These are phyloP conservation scores for Portunus trituberculatus DNA, from an alignment of 1,140 invertebrate species.

Conservation along the genomic window DNA sequence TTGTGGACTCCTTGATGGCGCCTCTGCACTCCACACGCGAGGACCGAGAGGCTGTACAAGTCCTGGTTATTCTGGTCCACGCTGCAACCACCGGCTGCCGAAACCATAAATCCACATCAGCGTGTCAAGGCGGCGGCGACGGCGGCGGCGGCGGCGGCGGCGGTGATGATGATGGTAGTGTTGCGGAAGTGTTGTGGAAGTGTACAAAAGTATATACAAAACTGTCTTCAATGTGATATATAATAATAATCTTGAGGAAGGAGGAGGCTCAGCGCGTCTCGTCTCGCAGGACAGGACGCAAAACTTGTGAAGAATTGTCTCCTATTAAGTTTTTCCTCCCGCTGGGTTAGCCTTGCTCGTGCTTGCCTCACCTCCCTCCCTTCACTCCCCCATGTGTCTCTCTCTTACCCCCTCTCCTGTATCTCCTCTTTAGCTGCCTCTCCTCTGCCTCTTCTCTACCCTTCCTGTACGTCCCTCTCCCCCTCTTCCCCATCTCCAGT, in stretches of 20 bases:
- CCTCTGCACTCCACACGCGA: too few species aligned
- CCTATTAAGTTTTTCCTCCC: background rate
- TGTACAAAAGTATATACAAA: background rate
- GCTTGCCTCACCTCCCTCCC: background rate
- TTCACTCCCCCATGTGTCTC: background rate
- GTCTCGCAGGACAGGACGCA: background rate
- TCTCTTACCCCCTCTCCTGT: background rate
- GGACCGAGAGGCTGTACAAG: too few species aligned
- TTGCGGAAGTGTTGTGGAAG: background rate
- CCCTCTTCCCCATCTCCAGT: too few species aligned
- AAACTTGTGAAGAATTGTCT: background rate
- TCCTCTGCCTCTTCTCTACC: background rate
- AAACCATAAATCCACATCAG: background rate
- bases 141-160: background rate
- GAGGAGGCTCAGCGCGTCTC: background rate
- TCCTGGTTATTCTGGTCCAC: too few species aligned
- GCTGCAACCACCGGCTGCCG: too few species aligned
- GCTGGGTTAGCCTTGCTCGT: background rate
- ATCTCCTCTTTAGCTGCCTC: background rate
- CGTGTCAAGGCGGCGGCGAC: background rate
- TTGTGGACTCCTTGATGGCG: too few species aligned
- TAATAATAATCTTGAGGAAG: background rate
- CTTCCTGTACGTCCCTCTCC: background rate
- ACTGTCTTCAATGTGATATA: background rate
- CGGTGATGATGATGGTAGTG: background rate